Evolutionary conservation across 2,888 invertebrate species (phyloP), one percentile per base, ranked within the genome.

Genomic region (Athalia cordata): DNA sequence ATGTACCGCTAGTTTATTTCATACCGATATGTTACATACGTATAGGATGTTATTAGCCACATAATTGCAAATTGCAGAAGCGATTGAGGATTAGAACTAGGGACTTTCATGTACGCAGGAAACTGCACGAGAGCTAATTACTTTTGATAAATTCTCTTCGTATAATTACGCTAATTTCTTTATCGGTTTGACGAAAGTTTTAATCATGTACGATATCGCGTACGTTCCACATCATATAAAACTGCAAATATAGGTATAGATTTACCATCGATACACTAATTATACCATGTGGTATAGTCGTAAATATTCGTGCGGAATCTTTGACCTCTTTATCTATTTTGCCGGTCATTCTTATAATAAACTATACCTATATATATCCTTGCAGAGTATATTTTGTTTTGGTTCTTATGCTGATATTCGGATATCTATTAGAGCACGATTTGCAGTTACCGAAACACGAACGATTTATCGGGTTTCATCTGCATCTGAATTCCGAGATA

Each of bases 271-370:
- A 15, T 67, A 47, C n/a, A 29, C 7, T 4, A 7, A 13, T n/a
- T 13, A 15, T 9, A 47, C 72, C n/a, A 15, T 59, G 15, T 72
- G 1, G 59, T 59, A 72, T 59, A 13, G 8, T 55, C 55, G 3
- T 55, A 29, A 9, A 59, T 72, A 47, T 72, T 72, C 8, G 9
- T 61, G n/a, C 59, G 59, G 47, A 61, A 72, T 45, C 72, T 61
- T 72, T 72, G 72, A 72, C 59, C 57, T 59, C 13, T 8, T 59
- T 72, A 72, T 72, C 59, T 57, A 47, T 59, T 72, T 57, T n/a
- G 29, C 43, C 8, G 13, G 57, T 11, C 5, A 57, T 72, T 47
- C 72, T 5, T 11, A 59, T 50, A 72, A 45, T 7, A 47, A 61
- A 68, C 55, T 11, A 29, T 29, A 13, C 13, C 13, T 47, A 45